Conservation (phyloP, 30 jellyfish, hydroid and myxozoan genomes). For the Hydra vulgaris region DNA sequence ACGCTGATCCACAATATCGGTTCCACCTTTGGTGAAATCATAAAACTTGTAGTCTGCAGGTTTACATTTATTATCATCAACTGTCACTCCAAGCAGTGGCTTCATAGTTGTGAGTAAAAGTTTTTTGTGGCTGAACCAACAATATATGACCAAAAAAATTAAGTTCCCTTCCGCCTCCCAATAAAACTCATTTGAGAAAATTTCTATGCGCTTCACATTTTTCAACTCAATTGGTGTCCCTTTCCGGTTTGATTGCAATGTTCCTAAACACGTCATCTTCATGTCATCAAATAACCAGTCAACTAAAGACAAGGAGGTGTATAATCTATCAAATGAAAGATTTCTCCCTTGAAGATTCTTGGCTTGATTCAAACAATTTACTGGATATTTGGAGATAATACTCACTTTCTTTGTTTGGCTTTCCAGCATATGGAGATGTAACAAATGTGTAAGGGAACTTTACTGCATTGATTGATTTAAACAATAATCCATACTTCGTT, state of each 20-base stretch:
- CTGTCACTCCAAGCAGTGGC: constrained; percentile 31
- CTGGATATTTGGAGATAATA: constrained; percentile 3
- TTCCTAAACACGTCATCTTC: constrained; percentile 5
- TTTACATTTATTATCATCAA: constrained; percentile 16
- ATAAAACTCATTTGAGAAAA: neutral
- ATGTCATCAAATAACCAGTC: constrained; percentile 17
- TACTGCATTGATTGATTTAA: constrained; percentile 15
- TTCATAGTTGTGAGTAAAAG: constrained; percentile 13
- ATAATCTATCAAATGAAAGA: constrained; percentile 17
- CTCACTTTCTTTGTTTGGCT: constrained; percentile 29
- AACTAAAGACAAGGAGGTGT: neutral
- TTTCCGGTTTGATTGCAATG: constrained; percentile 19
- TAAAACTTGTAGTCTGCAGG: constrained; percentile 31
- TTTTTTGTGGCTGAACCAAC: constrained; percentile 12
- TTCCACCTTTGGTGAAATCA: constrained; percentile 35
- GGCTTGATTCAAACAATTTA: neutral
- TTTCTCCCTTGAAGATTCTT: constrained; percentile 16
- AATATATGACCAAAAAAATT: constrained; percentile 11
- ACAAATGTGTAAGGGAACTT: constrained; percentile 14
- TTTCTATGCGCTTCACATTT: constrained; percentile 4
- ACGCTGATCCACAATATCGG: constrained; percentile 28
- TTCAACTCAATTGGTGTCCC: constrained; percentile 26
- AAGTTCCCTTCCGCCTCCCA: constrained; percentile 12
- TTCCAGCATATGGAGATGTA: constrained; percentile 26
- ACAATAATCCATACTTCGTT: constrained; percentile 18